These are phyloP conservation scores for Zonitis immaculata DNA, from an alignment of 2,888 invertebrate species.

Conservation along the genomic window DNA sequence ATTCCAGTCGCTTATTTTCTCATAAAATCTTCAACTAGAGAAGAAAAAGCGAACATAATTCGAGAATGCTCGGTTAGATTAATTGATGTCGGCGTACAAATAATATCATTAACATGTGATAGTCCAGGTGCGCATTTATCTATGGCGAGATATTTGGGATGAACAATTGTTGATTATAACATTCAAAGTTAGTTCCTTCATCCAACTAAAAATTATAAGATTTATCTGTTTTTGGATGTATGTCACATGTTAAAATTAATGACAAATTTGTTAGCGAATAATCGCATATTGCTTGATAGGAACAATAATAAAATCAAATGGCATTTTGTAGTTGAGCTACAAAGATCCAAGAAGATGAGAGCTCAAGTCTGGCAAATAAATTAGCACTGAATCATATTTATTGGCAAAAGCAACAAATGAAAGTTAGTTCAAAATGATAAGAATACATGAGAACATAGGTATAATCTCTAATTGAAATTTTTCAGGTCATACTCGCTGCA, in stretches of 20 bases:
- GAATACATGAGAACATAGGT: too few species aligned
- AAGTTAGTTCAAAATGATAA: not conserved
- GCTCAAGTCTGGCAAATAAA: constrained; percentile 3
- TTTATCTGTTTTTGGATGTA: constrained; percentile 7
- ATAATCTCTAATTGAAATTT: not conserved
- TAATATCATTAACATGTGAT: constrained; percentile 16
- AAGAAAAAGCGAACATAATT: constrained; percentile 19
- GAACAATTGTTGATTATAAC: not conserved
- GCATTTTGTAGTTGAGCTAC: not conserved
- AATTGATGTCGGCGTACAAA: constrained; percentile 2
- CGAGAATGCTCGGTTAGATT: constrained; percentile 8
- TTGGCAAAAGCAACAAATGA: constrained; percentile 19
- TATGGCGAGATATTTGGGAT: constrained; percentile 1
- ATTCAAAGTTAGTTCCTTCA: constrained; percentile 7
- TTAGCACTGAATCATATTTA: constrained; percentile 12
- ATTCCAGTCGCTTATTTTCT: constrained; percentile 18
- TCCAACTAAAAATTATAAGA: not conserved
- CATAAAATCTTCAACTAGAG: constrained; percentile 5
- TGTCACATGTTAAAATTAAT: constrained; percentile 11
- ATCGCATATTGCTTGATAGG: not conserved
- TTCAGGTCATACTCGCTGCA: constrained; percentile 15
- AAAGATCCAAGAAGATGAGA: not conserved
- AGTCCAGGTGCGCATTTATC: constrained; percentile 8
- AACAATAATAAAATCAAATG: too few species aligned
- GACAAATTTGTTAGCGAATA: constrained; percentile 1